Conservation (phyloP, 2,113 vertebrate genomes). For the Leucoraja erinaceus region DNA sequence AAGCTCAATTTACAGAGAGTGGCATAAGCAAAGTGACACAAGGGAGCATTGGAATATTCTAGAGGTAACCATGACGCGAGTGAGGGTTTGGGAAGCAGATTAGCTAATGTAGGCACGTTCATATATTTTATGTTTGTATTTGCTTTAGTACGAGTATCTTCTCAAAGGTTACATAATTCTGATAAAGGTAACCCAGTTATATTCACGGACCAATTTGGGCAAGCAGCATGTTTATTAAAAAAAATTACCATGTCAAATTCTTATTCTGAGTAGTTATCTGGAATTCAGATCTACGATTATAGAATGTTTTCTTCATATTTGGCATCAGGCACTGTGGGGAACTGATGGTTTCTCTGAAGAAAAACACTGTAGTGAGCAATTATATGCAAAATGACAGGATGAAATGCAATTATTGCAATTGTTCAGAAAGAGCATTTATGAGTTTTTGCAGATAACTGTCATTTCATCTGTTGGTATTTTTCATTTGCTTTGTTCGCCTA, state of each 20-base stretch:
- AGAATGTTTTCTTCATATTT: slow-evolving; percentile 72
- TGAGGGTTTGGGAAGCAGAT: not conserved
- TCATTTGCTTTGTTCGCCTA: slow-evolving; percentile 74
- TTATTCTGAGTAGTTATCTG: slow-evolving; percentile 69
- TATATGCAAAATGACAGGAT: slow-evolving; percentile 74
- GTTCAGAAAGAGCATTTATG: slow-evolving; percentile 84
- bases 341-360: slow-evolving; percentile 75
- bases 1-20: not conserved
- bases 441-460: slow-evolving; percentile 84
- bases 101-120: not conserved
- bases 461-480: slow-evolving; percentile 72
- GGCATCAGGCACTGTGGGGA: slow-evolving; percentile 75
- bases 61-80: not conserved
- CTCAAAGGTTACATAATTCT: not conserved
- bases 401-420: slow-evolving; percentile 86
- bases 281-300: slow-evolving; percentile 66
- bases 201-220: slow-evolving; percentile 63
- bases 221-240: slow-evolving; percentile 69
- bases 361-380: slow-evolving; percentile 72
- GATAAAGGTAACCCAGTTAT: slow-evolving; percentile 40
- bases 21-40: not conserved
- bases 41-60: not conserved
- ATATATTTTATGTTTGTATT: not conserved
- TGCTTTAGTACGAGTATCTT: not conserved
- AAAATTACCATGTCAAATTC: slow-evolving; percentile 74